Evolutionary conservation across 2,113 vertebrate genomes (phyloP).

Genomic region (Microcebus tavaratra): DNA sequence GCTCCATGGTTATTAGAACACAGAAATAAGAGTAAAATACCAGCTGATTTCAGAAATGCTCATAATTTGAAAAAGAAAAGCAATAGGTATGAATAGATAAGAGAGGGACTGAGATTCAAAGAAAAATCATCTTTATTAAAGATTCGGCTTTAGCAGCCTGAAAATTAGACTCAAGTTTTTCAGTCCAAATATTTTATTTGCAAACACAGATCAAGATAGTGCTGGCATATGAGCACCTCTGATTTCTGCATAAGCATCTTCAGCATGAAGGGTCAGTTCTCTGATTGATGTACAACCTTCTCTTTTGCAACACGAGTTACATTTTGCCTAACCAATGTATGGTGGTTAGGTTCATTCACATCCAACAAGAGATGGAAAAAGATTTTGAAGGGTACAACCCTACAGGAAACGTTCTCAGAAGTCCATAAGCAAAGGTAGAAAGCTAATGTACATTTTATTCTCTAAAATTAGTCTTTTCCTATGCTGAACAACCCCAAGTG

Average conservation of each 20-base stretch:
- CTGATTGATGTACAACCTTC: not conserved
- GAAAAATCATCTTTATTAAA: not conserved
- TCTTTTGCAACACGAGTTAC: not conserved
- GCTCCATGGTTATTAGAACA: not conserved
- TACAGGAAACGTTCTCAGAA: not conserved
- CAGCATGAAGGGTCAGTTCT: not conserved
- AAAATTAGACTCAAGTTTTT: slow-evolving; percentile 2
- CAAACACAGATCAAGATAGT: not conserved
- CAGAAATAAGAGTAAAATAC: not conserved
- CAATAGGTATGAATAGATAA: not conserved
- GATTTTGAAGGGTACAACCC: not conserved
- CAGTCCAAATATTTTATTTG: not conserved
- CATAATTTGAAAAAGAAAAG: not conserved
- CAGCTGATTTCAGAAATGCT: not conserved
- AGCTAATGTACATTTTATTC: not conserved
- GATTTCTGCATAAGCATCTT: not conserved
- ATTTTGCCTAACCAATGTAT: not conserved
- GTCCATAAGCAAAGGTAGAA: not conserved
- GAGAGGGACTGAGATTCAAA: not conserved
- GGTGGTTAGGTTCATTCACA: not conserved
- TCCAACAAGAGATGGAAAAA: not conserved
- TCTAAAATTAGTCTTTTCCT: not conserved
- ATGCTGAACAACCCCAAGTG: not conserved
- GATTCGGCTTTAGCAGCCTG: not conserved
- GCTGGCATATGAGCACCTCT: not conserved